Percentiles rank a stretch among this genome's conserved stretches.
Evolutionary conservation across 2,888 invertebrate genomes (phyloP).

Genomic region (Ariolimax columbianus): DNA sequence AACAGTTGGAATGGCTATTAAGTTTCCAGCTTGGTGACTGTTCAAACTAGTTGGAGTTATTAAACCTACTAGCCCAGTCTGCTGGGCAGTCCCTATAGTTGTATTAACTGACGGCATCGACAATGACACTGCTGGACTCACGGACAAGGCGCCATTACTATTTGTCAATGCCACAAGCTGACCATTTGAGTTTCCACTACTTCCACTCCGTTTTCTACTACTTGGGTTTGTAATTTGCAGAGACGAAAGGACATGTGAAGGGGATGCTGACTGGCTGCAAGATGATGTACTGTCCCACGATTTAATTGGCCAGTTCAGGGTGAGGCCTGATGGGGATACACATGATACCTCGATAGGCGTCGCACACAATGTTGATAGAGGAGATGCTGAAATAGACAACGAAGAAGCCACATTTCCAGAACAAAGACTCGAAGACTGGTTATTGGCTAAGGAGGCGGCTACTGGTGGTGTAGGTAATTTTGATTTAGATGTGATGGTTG

Average conservation of each 20-base stretch:
- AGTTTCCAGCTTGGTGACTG: constrained; percentile 47
- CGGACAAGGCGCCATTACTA: constrained; percentile 38
- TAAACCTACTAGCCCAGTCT: constrained; percentile 43
- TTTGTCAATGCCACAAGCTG: constrained; percentile 32
- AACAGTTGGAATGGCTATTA: constrained; percentile 55
- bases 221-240: constrained; percentile 29
- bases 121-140: constrained; percentile 31
- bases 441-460: constrained; percentile 51
- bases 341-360: constrained; percentile 22
- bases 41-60: constrained; percentile 46
- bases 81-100: constrained; percentile 28
- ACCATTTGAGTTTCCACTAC: constrained; percentile 52
- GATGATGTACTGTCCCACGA: constrained; percentile 6
- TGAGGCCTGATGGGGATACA: constrained; percentile 26
- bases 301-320: constrained; percentile 35
- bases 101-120: not conserved
- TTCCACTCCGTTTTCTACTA: constrained; percentile 68
- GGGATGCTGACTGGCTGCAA: constrained; percentile 37
- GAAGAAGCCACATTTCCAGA: constrained; percentile 40
- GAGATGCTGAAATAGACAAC: constrained; percentile 30
- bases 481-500: constrained; percentile 62
- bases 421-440: constrained; percentile 17
- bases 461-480: constrained; percentile 57
- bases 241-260: constrained; percentile 13
- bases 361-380: constrained; percentile 1